Evolutionary conservation across 2,888 invertebrate genomes (phyloP), one percentile per base, ranked within the genome.

Genomic region (Dynastes maya): DNA sequence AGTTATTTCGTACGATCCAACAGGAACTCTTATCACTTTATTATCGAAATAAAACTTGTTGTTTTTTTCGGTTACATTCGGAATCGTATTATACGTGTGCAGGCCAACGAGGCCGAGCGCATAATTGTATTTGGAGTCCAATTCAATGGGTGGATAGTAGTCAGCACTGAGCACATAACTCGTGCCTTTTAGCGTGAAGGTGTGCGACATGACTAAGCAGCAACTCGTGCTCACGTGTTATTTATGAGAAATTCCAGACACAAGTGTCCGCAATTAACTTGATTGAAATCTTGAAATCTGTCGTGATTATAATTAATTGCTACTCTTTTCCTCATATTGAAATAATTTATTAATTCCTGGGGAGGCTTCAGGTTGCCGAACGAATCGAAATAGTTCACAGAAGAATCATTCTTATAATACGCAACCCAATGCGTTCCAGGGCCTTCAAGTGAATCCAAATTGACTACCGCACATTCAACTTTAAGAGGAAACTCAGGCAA

Each of bases 371-470:
- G 16, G 40, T 65, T 65, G 13, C 65, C 65, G 40, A 65, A 65
- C 40, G 32, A 32, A 32, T 32, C 32, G 5, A 32, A 32, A 32
- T 32, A 32, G 5, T 32, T 32, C 32, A 32, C 40, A 65, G 40
- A 40, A 37, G 40, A 65, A 45, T 81, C 81, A 4, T 81, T 78
- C 81, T 86, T 86, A 45, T 77, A 83, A 80, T 85, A 86, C 76
- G 85, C 82, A 82, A 85, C 83, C 86, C 86, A 85, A 82, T 87
- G 85, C 22, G 85, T 84, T 11, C 86, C 86, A 32, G 53, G 29
- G 9, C 79, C 81, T 27, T 37, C 22, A 64, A 76, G 74, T 55
- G 67, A 74, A 81, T 85, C 85, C 67, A 85, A 80, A 83, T 86
- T 84, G 16, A 83, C 72, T 32, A 83, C 75, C 0, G 78, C 83